A percentile compares a stretch with the other conserved stretches of the same genome.
Evolutionary conservation across 1,140 invertebrate species (phyloP).

Genomic region (Ooceraea biroi): DNA sequence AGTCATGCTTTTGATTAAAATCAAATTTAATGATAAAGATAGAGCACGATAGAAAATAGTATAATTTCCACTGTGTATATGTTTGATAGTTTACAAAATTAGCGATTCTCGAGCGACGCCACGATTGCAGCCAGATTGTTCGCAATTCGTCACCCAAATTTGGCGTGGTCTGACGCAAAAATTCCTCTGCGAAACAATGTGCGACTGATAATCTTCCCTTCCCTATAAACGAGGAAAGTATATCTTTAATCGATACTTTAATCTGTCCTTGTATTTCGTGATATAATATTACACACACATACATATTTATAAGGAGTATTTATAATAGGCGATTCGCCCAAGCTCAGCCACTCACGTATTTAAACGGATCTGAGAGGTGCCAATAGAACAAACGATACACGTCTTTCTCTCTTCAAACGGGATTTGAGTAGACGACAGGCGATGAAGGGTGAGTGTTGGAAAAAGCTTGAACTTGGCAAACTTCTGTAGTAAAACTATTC

Average conservation of each 20-base stretch:
- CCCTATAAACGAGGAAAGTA: not conserved
- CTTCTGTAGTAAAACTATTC: not conserved
- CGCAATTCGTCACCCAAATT: not conserved
- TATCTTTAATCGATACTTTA: slow-evolving; percentile 36
- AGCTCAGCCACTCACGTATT: slow-evolving; percentile 3
- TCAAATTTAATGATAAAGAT: slow-evolving; percentile 18
- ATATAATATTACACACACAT: slow-evolving; percentile 17
- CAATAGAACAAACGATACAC: not conserved
- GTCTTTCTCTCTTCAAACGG: not conserved
- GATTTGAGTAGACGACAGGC: not conserved
- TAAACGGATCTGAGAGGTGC: slow-evolving; percentile 13
- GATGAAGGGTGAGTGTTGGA: slow-evolving; percentile 44
- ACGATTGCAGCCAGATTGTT: not conserved
- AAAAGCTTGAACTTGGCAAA: not conserved
- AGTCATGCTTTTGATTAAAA: slow-evolving; percentile 22
- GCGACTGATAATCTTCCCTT: not conserved
- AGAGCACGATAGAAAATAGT: not conserved
- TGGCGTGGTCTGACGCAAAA: not conserved
- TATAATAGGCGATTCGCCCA: slow-evolving; percentile 18
- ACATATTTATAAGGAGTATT: slow-evolving; percentile 44
- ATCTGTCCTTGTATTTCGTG: slow-evolving; percentile 40
- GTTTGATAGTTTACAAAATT: not conserved
- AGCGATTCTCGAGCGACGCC: not conserved
- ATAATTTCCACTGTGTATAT: not conserved
- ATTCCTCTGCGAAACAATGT: not conserved